A percentile compares a stretch with the other conserved stretches of the same genome.
Evolutionary conservation across 2,888 invertebrate genomes (phyloP).

Genomic region (Cataglyphis rosenhaueri): DNA sequence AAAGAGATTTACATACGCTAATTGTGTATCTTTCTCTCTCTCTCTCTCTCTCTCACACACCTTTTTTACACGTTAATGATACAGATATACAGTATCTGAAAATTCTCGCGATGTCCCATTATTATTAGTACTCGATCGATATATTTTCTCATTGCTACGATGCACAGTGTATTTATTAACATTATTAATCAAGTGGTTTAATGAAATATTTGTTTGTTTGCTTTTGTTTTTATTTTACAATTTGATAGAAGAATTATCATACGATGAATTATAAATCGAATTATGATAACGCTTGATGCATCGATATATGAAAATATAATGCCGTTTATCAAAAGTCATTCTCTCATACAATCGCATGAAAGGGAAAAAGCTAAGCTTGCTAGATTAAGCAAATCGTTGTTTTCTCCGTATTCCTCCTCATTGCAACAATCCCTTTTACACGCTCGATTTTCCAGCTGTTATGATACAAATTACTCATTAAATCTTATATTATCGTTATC

Average conservation of each 20-base stretch:
- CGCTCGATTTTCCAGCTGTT: conserved; percentile 26
- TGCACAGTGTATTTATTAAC: conserved; percentile 7
- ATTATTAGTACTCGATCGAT: not conserved
- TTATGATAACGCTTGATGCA: not conserved
- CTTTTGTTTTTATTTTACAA: not conserved
- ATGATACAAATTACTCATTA: conserved; percentile 19
- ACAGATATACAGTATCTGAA: not conserved
- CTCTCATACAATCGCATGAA: conserved; percentile 37
- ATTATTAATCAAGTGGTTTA: not conserved
- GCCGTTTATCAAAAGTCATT: conserved; percentile 66
- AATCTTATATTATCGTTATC: conserved; percentile 18
- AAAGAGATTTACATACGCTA: conserved; percentile 35
- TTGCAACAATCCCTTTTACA: not conserved
- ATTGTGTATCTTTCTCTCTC: not conserved
- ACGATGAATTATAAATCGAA: not conserved
- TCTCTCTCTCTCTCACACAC: too few relatives aligned
- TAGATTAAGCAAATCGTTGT: conserved; percentile 71
- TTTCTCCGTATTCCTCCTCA: conserved; percentile 38
- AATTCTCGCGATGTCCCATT: not conserved
- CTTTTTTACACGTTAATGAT: not conserved
- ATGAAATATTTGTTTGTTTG: conserved; percentile 22
- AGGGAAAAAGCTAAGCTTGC: conserved; percentile 48
- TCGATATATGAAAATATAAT: conserved; percentile 58
- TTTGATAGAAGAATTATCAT: not conserved
- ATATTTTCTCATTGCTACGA: conserved; percentile 4